These are phyloP conservation scores for Hypolimnas misippus DNA, from an alignment of 2,888 invertebrate species.

Conservation along the genomic window DNA sequence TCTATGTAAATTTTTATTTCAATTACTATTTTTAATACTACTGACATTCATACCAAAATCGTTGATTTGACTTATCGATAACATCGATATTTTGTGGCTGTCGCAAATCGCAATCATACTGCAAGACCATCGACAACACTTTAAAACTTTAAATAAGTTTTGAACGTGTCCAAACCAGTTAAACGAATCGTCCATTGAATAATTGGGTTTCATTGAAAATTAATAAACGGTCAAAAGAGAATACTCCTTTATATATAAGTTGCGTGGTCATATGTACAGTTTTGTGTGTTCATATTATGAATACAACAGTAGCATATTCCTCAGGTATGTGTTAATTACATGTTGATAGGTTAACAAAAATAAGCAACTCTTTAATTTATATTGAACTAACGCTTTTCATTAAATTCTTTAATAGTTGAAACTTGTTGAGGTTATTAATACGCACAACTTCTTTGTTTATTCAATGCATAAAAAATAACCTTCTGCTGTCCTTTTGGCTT, in stretches of 20 bases:
- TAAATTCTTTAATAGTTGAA: too few relatives aligned
- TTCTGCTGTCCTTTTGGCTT: too few relatives aligned
- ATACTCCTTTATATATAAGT: not conserved
- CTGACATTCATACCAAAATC: too few relatives aligned
- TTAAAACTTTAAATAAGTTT: not conserved
- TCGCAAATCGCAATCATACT: too few relatives aligned
- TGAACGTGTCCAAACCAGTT: not conserved
- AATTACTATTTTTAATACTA: too few relatives aligned
- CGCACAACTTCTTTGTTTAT: too few relatives aligned
- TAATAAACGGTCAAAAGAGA: not conserved
- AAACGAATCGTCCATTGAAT: not conserved
- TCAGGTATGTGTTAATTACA: constrained; percentile 47
- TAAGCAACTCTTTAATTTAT: not conserved
- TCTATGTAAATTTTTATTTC: too few relatives aligned
- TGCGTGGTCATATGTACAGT: constrained; percentile 22
- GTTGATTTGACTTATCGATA: too few relatives aligned
- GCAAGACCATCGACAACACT: not conserved
- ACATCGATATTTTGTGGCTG: too few relatives aligned
- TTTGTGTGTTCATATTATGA: constrained; percentile 45
- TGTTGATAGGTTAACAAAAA: not conserved
- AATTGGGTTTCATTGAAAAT: not conserved
- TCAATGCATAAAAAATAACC: too few relatives aligned
- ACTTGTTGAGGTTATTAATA: too few relatives aligned
- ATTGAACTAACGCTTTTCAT: not conserved
- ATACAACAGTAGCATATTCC: constrained; percentile 51